Conservation (phyloP, 2,888 invertebrate species). For the Cephus rjabovi region DNA sequence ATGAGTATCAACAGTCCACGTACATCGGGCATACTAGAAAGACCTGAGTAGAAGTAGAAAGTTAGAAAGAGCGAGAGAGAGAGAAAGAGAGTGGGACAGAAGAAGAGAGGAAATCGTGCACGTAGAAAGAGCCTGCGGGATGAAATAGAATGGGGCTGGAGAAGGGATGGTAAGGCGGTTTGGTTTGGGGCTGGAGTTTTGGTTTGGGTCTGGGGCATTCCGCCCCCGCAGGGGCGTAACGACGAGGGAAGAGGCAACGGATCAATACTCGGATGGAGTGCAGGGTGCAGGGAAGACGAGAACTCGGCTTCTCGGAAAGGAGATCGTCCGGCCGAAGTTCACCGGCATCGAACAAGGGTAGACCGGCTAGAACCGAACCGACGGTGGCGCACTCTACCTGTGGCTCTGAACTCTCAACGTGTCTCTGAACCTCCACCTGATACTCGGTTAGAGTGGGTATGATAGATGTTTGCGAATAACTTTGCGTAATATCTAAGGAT, state of each 20-base stretch:
- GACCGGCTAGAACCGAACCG: neutral
- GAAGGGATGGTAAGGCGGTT: conserved; percentile 38
- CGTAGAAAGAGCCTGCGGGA: conserved; percentile 16
- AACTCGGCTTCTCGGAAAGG: neutral
- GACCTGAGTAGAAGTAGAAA: neutral
- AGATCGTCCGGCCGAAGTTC: neutral
- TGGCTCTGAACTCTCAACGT: neutral
- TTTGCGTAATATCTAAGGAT: neutral
- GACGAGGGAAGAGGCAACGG: conserved; percentile 35
- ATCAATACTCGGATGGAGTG: conserved; percentile 45
- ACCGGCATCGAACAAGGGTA: neutral
- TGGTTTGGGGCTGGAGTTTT: conserved; percentile 42
- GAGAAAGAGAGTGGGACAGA: neutral
- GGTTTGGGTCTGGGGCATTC: conserved; percentile 32
- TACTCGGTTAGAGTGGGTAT: neutral
- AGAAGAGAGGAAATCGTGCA: conserved; percentile 1
- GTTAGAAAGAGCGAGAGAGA: conserved; percentile 7
- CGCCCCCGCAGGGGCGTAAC: conserved; percentile 25
- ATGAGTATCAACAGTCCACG: neutral
- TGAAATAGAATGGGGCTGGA: conserved; percentile 30
- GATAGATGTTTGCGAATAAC: neutral
- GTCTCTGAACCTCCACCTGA: neutral
- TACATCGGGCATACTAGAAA: neutral
- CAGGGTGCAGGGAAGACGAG: conserved; percentile 3
- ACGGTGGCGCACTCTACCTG: neutral